Conservation (phyloP, 2,797 vertebrate genomes). For the Chanos chanos region DNA sequence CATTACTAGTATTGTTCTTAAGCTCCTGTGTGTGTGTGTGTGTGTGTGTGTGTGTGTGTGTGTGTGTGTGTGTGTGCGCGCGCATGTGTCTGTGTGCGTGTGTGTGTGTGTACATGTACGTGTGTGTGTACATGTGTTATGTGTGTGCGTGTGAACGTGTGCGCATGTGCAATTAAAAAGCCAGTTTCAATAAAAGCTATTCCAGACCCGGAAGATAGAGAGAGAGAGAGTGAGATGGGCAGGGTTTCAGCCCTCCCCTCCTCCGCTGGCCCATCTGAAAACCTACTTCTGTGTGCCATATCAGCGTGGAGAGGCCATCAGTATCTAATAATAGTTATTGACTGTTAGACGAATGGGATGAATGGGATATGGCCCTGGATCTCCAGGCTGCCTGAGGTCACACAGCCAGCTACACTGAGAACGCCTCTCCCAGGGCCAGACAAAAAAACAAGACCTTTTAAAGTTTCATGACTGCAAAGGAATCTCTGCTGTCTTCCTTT, state of each 20-base stretch:
- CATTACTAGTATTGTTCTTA: too few relatives aligned
- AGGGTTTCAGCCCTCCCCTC: constrained; percentile 43
- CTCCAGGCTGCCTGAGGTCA: constrained; percentile 71
- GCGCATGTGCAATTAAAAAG: constrained; percentile 26
- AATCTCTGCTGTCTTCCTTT: constrained; percentile 74
- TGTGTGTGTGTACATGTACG: too few relatives aligned
- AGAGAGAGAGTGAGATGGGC: constrained; percentile 14
- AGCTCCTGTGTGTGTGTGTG: too few relatives aligned
- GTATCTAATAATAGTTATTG: constrained; percentile 86
- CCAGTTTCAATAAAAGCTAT: constrained; percentile 28
- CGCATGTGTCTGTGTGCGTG: too few relatives aligned
- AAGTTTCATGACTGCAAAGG: constrained; percentile 80
- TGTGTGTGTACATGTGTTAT: too few relatives aligned
- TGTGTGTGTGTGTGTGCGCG: too few relatives aligned
- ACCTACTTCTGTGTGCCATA: constrained; percentile 66
- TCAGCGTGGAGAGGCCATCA: constrained; percentile 72
- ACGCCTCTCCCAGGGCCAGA: constrained; percentile 64
- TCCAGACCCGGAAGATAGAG: constrained; percentile 21
- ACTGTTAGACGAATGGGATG: constrained; percentile 82
- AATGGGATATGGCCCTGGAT: constrained; percentile 79
- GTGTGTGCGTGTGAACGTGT: constrained; percentile 17
- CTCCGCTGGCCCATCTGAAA: constrained; percentile 62
- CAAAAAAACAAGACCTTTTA: constrained; percentile 75
- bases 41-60: too few relatives aligned
- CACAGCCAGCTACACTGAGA: constrained; percentile 56